These are phyloP conservation scores for Halocynthia roretzi DNA, from an alignment of 23 tunicate genomes.

Conservation along the genomic window DNA sequence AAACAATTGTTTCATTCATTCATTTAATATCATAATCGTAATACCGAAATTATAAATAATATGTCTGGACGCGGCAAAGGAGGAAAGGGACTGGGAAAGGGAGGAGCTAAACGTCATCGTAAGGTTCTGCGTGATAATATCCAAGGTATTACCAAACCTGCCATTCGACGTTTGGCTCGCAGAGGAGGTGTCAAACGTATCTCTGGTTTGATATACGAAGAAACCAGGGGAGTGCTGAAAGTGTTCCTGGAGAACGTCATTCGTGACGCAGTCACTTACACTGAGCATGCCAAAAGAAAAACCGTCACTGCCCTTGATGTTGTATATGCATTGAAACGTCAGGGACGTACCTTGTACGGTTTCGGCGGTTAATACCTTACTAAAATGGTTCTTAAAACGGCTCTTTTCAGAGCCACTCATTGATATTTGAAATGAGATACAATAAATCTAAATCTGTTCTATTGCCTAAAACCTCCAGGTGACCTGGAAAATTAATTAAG, in stretches of 20 bases:
- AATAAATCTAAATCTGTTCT: too few relatives aligned
- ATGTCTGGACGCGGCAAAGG: slow-evolving; percentile 52
- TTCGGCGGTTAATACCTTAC: slow-evolving; percentile 24
- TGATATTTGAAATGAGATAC: too few relatives aligned
- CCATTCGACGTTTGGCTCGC: slow-evolving; percentile 20
- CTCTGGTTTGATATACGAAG: slow-evolving; percentile 37
- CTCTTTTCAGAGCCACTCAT: slow-evolving; percentile 21
- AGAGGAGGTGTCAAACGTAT: slow-evolving; percentile 43
- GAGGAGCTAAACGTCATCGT: slow-evolving; percentile 41
- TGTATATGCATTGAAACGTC: slow-evolving; percentile 26
- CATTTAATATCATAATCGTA: too few relatives aligned
- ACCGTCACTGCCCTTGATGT: slow-evolving; percentile 20
- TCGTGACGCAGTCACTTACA: slow-evolving; percentile 44
- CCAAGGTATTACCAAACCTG: slow-evolving; percentile 33
- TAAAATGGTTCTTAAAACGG: slow-evolving; percentile 9
- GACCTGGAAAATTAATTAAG: too few relatives aligned
- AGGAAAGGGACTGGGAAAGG: slow-evolving; percentile 44
- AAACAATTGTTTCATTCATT: too few relatives aligned
- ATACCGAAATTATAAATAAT: too few relatives aligned
- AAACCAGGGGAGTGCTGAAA: slow-evolving; percentile 30
- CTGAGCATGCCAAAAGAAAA: slow-evolving; percentile 51
- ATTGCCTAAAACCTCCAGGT: too few relatives aligned
- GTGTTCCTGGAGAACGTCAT: slow-evolving; percentile 32
- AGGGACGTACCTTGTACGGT: slow-evolving; percentile 34
- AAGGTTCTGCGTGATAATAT: slow-evolving; percentile 47